Percentiles rank a stretch among this genome's conserved stretches.
Conservation (phyloP, 2,888 invertebrate genomes). For the Automeris io region DNA sequence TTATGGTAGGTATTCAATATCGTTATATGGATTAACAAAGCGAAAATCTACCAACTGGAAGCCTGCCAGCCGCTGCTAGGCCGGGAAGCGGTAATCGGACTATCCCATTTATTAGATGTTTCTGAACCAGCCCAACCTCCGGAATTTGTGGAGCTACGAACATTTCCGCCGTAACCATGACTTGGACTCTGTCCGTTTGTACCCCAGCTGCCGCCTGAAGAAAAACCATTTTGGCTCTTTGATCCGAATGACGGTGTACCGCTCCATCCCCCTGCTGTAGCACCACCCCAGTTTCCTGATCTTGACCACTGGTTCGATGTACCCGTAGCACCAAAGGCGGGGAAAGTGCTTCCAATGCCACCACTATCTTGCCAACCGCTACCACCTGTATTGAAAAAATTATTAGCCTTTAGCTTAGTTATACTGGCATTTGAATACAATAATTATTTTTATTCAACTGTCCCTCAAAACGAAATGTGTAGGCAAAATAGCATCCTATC, state of each 20-base stretch:
- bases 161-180: conserved; percentile 7
- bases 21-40: neutral
- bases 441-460: no score
- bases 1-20: no score
- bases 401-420: no score
- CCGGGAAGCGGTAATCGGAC: neutral
- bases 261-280: conserved; percentile 8
- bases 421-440: no score
- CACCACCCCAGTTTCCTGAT: conserved; percentile 11
- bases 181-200: conserved; percentile 4
- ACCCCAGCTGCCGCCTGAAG: conserved; percentile 4
- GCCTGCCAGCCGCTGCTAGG: conserved; percentile 24
- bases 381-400: conserved; percentile 19
- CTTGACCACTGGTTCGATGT: conserved; percentile 18
- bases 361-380: conserved; percentile 29
- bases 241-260: neutral
- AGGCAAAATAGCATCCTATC: no score
- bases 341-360: conserved; percentile 17
- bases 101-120: conserved; percentile 10
- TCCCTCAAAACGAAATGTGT: no score
- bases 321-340: conserved; percentile 13
- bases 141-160: conserved; percentile 8
- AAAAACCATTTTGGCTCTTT: neutral
- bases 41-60: conserved; percentile 13
- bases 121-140: conserved; percentile 11